Base-by-base conservation (phyloP, 2,888 invertebrate genomes). In the Holacanthella duospinosa region DNA sequence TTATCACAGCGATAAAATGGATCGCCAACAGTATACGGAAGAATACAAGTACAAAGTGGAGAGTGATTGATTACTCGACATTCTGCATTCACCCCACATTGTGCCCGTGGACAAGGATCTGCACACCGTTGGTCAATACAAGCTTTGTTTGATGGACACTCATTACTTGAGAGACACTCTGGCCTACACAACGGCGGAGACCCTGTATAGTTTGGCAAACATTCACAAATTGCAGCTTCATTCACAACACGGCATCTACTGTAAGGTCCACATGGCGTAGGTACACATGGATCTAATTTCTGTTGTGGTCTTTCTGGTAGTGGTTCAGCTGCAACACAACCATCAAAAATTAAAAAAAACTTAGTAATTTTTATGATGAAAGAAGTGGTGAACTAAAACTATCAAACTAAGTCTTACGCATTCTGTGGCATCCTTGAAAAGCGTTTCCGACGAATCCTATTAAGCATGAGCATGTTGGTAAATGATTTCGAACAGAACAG, bases 161-260 rank as follows among this genome's bases (percentile, higher is more conserved):
- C 89, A 24, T 85, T 83, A 6, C 6, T 24, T 6, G 25, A 24
- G 55, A 55, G 6, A 26, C 29, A 28, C 25, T 29, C 55, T 4
- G 27, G 29, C 4, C 25, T 4, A 29, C 55, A 55, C 25, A 74
- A 68, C 73, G 77, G 69, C 55, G 77, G 82, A 64, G 79, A 77
- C 56, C 84, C 84, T 29, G 82, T 16, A 71, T 80, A 83, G 63
- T 80, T 80, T 27, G 78, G 78, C n/a, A 79, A 77, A 74, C 88
- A 88, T 59, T 85, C 85, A 75, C 88, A 89, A 25, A 86, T 82
- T 0, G 84, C 84, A 78, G 86, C 88, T 16, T 81, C 82, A 72
- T 87, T 87, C 29, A 83, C 76, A 76, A 85, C 85, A 72, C 84
- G 84, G 74, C 91, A 91, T 73, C 85, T 81, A 68, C 89, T 88